Conservation (phyloP, 1,140 invertebrate species). For the Apis florea region DNA sequence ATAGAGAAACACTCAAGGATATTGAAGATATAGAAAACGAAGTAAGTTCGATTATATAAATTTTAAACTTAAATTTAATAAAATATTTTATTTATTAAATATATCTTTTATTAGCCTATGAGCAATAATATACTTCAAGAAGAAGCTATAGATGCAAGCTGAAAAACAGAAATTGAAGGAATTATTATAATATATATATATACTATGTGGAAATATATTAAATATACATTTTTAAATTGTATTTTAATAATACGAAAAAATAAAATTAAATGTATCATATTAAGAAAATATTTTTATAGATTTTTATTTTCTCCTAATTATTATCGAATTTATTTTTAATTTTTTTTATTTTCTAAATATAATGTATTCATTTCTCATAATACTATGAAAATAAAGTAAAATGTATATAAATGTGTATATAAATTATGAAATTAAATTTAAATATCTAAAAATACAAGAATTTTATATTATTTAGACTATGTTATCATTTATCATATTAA, state of each 20-base stretch:
- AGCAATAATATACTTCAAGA: not conserved
- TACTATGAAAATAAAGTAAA: no score
- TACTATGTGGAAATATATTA: not conserved
- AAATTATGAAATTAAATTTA: no score
- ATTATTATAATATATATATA: not conserved
- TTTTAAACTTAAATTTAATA: not conserved
- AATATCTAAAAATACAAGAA: no score
- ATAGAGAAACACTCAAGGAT: slow-evolving; percentile 70
- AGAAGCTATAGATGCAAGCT: not conserved
- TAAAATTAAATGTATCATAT: not conserved
- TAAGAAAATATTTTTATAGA: not conserved
- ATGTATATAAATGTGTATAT: no score
- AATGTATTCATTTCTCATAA: no score
- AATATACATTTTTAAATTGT: slow-evolving; percentile 4
- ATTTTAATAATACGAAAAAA: not conserved
- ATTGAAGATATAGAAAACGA: slow-evolving; percentile 7
- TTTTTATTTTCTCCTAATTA: not conserved
- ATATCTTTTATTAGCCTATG: not conserved
- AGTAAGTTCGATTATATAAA: not conserved
- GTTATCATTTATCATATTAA: no score
- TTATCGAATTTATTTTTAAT: not conserved
- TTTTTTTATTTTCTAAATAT: not conserved
- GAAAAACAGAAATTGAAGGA: not conserved
- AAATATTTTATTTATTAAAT: not conserved
- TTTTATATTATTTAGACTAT: no score